Evolutionary conservation across 2,797 vertebrate genomes (phyloP).

Genomic region (Enteromius treurensis): DNA sequence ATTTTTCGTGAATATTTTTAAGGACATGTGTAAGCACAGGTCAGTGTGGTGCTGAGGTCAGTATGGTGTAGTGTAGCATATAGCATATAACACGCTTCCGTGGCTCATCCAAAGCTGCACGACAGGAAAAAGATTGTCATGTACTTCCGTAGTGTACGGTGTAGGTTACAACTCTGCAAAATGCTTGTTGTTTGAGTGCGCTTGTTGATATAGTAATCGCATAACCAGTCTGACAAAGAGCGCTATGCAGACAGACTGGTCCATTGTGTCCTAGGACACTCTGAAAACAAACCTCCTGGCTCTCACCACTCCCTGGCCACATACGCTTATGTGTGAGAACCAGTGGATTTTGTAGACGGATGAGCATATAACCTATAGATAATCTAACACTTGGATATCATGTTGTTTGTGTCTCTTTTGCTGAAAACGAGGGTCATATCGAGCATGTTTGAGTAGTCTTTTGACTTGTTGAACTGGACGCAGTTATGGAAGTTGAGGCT

Average conservation of each 20-base stretch:
- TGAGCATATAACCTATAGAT: not conserved
- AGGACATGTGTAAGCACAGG: not conserved
- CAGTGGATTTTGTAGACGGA: not conserved
- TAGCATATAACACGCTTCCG: not conserved
- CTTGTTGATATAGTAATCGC: conserved; percentile 16
- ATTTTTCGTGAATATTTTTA: not conserved
- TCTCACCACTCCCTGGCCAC: conserved; percentile 42
- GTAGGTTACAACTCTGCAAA: not conserved
- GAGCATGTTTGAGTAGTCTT: not conserved
- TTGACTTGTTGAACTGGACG: not conserved
- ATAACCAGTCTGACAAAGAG: conserved; percentile 49
- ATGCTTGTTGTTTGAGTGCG: not conserved
- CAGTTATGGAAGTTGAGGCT: not conserved
- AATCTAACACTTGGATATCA: not conserved
- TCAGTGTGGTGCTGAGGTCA: conserved; percentile 5
- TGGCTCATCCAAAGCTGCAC: not conserved
- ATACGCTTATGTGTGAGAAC: not conserved
- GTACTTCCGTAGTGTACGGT: not conserved
- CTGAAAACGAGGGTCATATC: not conserved
- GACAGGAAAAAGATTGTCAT: not conserved
- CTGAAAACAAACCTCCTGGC: conserved; percentile 20
- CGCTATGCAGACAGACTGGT: conserved; percentile 58
- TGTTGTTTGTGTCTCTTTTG: not conserved
- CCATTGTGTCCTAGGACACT: conserved; percentile 18
- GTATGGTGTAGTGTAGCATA: not conserved